Base-by-base conservation (phyloP, 2,113 vertebrate genomes). In the Mirza zaza region DNA sequence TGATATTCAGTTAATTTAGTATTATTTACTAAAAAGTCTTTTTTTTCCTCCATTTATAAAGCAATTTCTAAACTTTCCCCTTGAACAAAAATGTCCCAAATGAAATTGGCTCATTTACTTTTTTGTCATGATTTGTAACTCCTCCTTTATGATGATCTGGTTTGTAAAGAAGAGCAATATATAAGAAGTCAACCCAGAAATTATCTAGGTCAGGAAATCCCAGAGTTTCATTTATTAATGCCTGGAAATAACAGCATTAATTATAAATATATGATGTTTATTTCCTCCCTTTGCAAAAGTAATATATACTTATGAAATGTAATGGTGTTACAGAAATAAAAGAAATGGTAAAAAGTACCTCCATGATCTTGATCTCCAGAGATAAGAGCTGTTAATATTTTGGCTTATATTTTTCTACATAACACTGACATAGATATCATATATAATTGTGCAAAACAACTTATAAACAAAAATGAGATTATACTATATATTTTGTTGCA, bases 381-480 rank as follows among this genome's bases (percentile, higher is more conserved):
- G n/a, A 81, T 52, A 68, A 87, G 50, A 91, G 68, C 55, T 93
- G 2, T 81, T 90, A 36, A 21, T 83, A 48, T 70, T 94, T 80
- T 42, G n/a, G 12, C 65, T 89, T 91, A 55, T 88, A 32, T 76
- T 96, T 96, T 96, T 88, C 27, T 80, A 14, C 10, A 27, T 4
- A 93, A 34, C 29, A 86, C 10, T 42, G 23, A 52, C 18, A 80
- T 25, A 79, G 36, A 61, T 8, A 89, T 42, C 2, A 25, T 42
- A 45, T 81, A 79, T 90, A 87, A 90, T 50, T 86, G 14, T 80
- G 13, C 42, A 87, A 94, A 92, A 57, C 18, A 63, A 82, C 61
- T 93, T 87, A 80, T 42, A 80, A 97, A 65, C 25, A 83, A 93
- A 83, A 91, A 52, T 94, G 59, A 10, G 13, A 42, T 90, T 84